These are phyloP conservation scores for Acanthiza pusilla DNA, from an alignment of 2,797 vertebrate species.

Conservation along the genomic window DNA sequence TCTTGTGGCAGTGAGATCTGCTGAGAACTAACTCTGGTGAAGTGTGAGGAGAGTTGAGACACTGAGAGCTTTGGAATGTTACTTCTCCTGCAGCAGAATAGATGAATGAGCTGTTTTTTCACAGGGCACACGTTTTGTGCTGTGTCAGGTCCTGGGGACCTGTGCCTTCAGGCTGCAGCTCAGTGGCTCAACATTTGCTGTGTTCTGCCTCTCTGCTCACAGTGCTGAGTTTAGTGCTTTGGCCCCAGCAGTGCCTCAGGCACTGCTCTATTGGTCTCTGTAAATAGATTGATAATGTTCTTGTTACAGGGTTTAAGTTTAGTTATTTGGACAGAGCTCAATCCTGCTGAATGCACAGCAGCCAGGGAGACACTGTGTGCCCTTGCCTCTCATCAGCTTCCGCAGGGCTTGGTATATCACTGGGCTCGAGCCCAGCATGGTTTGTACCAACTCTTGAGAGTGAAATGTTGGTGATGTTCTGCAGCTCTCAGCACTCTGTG, in stretches of 20 bases:
- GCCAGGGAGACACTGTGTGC: neutral
- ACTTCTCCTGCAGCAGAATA: neutral
- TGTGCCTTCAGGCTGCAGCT: neutral
- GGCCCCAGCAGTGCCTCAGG: neutral
- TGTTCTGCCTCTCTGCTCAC: neutral
- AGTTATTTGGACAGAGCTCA: neutral
- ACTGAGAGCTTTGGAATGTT: neutral
- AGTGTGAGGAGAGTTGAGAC: neutral
- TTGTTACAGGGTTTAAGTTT: neutral
- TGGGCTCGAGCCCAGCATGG: accelerated
- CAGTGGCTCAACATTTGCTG: accelerated
- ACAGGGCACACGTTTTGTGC: neutral
- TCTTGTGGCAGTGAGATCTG: neutral
- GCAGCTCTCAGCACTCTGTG: neutral
- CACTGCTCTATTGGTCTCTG: neutral
- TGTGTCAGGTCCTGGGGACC: neutral
- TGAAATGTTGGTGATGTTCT: neutral
- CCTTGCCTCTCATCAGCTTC: neutral
- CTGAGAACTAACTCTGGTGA: neutral
- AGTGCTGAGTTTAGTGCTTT: neutral
- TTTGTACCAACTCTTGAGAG: neutral
- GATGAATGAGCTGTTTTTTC: neutral
- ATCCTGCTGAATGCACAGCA: neutral
- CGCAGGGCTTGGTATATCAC: neutral
- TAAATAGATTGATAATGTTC: neutral